phyloP scores from a whole-genome alignment of 2,888 invertebrate genomes.

The Eupithecia subfuscata region DNA sequence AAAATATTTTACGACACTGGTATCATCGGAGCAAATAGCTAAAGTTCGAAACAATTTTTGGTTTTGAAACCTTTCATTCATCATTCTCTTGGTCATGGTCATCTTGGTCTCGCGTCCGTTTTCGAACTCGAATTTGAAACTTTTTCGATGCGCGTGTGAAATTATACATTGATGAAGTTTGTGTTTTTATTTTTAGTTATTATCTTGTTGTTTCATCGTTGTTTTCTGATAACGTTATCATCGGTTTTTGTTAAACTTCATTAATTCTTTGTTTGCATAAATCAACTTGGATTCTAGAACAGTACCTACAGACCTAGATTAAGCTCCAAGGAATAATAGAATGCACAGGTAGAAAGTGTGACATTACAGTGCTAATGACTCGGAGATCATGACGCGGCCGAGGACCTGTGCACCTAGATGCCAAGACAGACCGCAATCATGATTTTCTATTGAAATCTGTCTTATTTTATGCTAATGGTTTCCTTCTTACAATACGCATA shows the following conservation, averaged over 20 bases:
- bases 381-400: constrained; percentile 38
- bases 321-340: constrained; percentile 16
- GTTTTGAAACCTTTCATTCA: too few species aligned
- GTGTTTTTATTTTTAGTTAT: not conserved
- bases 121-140: not conserved
- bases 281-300: not conserved
- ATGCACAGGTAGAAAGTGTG: constrained; percentile 30
- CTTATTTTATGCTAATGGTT: not conserved
- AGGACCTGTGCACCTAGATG: constrained; percentile 39
- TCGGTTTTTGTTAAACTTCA: not conserved
- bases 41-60: too few species aligned
- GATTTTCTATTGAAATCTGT: constrained; percentile 6
- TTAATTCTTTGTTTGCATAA: not conserved
- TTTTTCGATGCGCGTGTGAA: too few species aligned
- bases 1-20: not conserved
- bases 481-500: not conserved
- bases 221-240: not conserved
- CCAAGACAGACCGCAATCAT: constrained; percentile 16
- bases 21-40: too few species aligned
- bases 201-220: not conserved
- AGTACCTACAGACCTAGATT: not conserved
- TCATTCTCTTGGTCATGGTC: too few species aligned
- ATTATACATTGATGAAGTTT: not conserved
- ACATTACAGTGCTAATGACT: constrained; percentile 28
- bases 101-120: not conserved